Conservation (phyloP, 1,140 invertebrate genomes). For the Drosophila kurseongensis region DNA sequence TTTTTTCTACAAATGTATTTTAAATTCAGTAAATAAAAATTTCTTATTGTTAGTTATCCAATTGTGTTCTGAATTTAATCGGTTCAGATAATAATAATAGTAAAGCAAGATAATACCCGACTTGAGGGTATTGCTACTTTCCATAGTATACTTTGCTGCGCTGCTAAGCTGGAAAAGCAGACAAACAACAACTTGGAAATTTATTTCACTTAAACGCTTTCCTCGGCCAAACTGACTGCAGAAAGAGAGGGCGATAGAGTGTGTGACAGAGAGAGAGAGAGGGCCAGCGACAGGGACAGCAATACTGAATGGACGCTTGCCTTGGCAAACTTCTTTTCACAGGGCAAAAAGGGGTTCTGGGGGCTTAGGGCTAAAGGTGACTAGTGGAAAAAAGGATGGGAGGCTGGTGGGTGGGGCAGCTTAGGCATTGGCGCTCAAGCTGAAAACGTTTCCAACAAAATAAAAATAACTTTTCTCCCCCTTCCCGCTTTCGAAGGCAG, state of each 20-base stretch:
- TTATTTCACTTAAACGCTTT: constrained; percentile 75
- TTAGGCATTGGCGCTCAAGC: constrained; percentile 58
- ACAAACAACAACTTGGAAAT: constrained; percentile 64
- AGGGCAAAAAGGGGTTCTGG: background rate
- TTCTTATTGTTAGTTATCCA: too few species aligned
- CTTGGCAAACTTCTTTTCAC: constrained; percentile 40
- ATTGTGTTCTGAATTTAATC: too few species aligned
- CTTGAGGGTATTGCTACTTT: constrained; percentile 31
- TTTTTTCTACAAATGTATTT: too few species aligned
- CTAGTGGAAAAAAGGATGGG: background rate
- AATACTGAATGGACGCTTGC: constrained; percentile 64
- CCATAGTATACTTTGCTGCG: constrained; percentile 59
- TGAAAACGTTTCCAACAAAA: constrained; percentile 55
- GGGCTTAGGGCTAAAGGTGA: constrained; percentile 6
- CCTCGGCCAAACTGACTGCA: constrained; percentile 28
- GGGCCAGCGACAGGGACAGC: constrained; percentile 6
- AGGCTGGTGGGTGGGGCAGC: background rate
- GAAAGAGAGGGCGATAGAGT: constrained; percentile 7
- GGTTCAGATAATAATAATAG: too few species aligned
- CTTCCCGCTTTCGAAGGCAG: background rate
- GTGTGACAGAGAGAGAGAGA: constrained; percentile 9
- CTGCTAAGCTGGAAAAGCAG: constrained; percentile 28
- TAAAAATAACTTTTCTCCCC: constrained; percentile 25
- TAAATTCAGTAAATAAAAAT: too few species aligned
- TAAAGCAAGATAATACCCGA: background rate